Percentiles rank a stretch among this genome's conserved stretches.
These are phyloP conservation scores for Drosophila setifemur DNA, from an alignment of 1,140 invertebrate species.

Conservation along the genomic window DNA sequence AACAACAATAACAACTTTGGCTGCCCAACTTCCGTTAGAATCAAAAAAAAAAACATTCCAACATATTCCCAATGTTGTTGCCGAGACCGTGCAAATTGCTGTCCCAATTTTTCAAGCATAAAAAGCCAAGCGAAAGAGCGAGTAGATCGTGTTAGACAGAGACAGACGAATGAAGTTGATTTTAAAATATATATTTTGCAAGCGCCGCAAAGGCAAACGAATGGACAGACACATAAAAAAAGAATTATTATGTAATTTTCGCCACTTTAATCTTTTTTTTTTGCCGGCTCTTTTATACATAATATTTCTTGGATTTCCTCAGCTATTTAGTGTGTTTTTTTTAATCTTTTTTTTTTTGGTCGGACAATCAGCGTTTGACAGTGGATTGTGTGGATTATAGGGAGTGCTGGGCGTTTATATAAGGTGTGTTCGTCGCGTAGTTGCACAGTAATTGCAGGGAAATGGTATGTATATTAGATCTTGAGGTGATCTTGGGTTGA, in stretches of 20 bases:
- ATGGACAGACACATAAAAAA: conserved; percentile 64
- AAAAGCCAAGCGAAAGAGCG: conserved; percentile 44
- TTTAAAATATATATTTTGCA: conserved; percentile 59
- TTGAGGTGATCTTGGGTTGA: conserved; percentile 21
- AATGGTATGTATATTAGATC: conserved; percentile 11
- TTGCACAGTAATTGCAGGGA: conserved; percentile 25
- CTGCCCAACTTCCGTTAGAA: conserved; percentile 75
- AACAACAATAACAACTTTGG: not conserved
- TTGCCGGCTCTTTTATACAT: conserved; percentile 40
- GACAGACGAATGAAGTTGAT: conserved; percentile 34
- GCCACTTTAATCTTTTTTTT: conserved; percentile 26
- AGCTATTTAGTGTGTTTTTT: conserved; percentile 11
- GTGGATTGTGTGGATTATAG: conserved; percentile 7
- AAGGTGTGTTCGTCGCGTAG: conserved; percentile 35
- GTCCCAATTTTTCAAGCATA: conserved; percentile 80
- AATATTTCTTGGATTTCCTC: conserved; percentile 49
- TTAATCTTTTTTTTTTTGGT: conserved; percentile 10
- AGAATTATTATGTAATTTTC: conserved; percentile 77
- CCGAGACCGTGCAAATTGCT: conserved; percentile 70
- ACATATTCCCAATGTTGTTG: conserved; percentile 50
- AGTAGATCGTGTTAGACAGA: conserved; percentile 1
- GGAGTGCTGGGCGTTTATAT: conserved; percentile 33
- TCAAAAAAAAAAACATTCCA: too few species aligned
- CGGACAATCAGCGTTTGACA: conserved; percentile 28
- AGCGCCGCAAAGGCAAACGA: conserved; percentile 33